Base-by-base conservation (phyloP, 2,888 invertebrate genomes). In the Plebejus anna region DNA sequence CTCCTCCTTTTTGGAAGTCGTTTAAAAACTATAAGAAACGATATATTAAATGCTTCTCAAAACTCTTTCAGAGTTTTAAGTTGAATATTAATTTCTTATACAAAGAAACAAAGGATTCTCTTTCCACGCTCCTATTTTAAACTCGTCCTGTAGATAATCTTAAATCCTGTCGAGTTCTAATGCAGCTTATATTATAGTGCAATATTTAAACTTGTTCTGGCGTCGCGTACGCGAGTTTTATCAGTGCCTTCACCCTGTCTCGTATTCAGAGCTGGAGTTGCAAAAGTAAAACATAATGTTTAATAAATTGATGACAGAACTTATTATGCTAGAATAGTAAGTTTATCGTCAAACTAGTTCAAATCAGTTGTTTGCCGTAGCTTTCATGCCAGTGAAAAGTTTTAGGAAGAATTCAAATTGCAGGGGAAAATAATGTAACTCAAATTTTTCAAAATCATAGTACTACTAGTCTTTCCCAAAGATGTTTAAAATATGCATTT, bases 161-260 rank as follows among this genome's bases (percentile, higher is more conserved):
- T 11, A 28, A 72, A 73, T 22, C 55, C 73, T 32, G 73, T 73
- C 51, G 28, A 22, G 16, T 73, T 73, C 73, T 55, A 55, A 73
- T 32, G 55, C 73, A 51, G 73, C 55, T 28, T 51, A 55, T 47
- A 28, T 28, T 22, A 32, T 51, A 11, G 55, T 55, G 22, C 47
- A 6, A 28, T 51, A 47, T 73, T 28, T n/a, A 73, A 73, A 73
- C 73, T 28, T 28, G 73, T 73, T 73, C 47, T 51, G 51, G 28
- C 47, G 51, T 28, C 22, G 5, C 22, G 51, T 28, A 28, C 72
- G 72, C 51, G 32, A 72, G 47, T 73, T 51, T 73, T 36, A 73
- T 73, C 73, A 73, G 73, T 73, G 16, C 73, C 73, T 73, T 73
- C 28, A 55, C 55, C 73, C 73, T 55, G 73, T 73, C 55, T 73